Conservation (phyloP, 2,113 vertebrate species). For the Psittacula cyanocephala region DNA sequence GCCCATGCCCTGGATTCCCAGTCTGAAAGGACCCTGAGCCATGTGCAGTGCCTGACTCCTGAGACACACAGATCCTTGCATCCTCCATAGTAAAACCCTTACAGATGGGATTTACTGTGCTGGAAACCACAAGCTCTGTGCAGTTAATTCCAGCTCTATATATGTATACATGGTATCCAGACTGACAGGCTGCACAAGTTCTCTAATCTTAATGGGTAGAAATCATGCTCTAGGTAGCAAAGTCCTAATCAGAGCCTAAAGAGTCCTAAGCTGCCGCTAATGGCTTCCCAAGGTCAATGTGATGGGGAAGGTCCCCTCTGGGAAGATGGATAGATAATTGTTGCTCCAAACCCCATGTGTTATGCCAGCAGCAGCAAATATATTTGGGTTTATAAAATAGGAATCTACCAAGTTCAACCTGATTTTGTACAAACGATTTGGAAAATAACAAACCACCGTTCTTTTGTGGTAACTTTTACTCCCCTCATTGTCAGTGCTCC, state of each 20-base stretch:
- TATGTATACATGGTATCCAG: fast-evolving
- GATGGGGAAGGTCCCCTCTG: not conserved
- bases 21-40: not conserved
- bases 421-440: not conserved
- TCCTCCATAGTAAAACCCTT: not conserved
- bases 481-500: not conserved
- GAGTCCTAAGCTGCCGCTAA: not conserved
- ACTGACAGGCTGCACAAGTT: not conserved
- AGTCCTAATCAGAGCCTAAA: not conserved
- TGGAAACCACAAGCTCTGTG: not conserved
- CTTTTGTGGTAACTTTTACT: not conserved
- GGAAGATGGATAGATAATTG: not conserved
- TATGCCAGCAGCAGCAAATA: not conserved
- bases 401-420: not conserved
- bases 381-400: not conserved
- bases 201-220: not conserved
- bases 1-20: not conserved
- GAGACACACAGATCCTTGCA: not conserved
- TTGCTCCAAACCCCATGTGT: not conserved
- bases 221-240: not conserved
- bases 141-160: not conserved
- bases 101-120: not conserved
- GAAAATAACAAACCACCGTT: not conserved
- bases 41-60: not conserved
- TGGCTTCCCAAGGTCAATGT: not conserved